These are phyloP conservation scores for pig (Sus scrofa) DNA, from an alignment of 2,113 vertebrate species.

Conservation along the genomic window DNA sequence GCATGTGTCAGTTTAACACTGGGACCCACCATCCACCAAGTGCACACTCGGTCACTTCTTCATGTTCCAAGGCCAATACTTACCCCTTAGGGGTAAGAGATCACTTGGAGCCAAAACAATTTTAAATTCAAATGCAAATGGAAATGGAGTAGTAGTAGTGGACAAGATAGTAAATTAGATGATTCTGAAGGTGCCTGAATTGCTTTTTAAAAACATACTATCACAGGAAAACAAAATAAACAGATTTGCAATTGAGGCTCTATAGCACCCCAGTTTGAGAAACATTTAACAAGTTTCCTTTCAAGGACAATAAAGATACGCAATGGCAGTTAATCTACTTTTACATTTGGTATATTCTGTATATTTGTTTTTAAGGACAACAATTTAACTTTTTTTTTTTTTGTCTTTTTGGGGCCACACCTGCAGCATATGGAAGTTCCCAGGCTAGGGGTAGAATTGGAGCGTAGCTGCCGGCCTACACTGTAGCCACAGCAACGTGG, in stretches of 20 bases:
- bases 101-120: background rate
- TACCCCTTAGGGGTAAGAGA: background rate
- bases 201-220: background rate
- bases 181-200: background rate
- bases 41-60: background rate
- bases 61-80: background rate
- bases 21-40: background rate
- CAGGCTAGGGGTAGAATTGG: too few relatives aligned
- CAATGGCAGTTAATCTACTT: background rate
- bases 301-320: background rate
- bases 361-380: conserved; percentile 23
- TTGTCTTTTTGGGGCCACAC: too few relatives aligned
- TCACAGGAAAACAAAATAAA: conserved; percentile 41
- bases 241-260: background rate
- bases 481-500: too few relatives aligned
- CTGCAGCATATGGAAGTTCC: too few relatives aligned
- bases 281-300: background rate
- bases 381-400: background rate
- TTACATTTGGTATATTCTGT: background rate
- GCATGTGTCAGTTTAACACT: background rate
- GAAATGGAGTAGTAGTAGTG: background rate
- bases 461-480: too few relatives aligned
- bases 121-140: background rate
- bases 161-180: background rate
- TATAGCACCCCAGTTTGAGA: background rate